Conservation (phyloP, 2,113 vertebrate genomes). For the Odocoileus virginianus region DNA sequence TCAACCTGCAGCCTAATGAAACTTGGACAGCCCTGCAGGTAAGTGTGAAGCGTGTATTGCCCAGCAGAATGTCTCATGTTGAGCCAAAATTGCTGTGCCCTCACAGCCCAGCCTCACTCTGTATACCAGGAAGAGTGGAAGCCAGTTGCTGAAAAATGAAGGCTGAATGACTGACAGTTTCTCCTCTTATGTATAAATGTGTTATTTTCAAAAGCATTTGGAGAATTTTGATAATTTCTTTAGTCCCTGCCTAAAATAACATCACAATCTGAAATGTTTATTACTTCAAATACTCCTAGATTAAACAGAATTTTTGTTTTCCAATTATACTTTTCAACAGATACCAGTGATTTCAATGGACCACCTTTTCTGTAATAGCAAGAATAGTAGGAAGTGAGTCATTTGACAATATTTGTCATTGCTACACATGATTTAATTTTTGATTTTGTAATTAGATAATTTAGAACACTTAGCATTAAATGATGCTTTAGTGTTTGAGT, state of each 20-base stretch:
- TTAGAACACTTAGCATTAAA: background rate
- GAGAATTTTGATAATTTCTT: background rate
- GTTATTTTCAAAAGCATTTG: background rate
- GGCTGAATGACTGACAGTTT: background rate
- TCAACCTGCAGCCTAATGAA: background rate
- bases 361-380: background rate
- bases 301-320: background rate
- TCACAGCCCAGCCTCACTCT: background rate
- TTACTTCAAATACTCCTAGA: background rate
- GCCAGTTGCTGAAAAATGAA: background rate
- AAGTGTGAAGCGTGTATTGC: background rate
- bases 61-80: background rate
- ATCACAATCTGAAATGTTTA: background rate
- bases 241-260: background rate
- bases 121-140: background rate
- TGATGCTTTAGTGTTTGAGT: background rate
- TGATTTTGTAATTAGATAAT: constrained; percentile 8
- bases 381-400: background rate
- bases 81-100: background rate
- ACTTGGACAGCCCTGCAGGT: background rate
- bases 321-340: background rate
- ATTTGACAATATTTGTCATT: background rate
- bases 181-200: background rate
- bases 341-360: background rate
- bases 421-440: background rate